Evolutionary conservation across 2,113 vertebrate genomes (phyloP), one percentile per base, ranked within the genome.

Genomic region (Odontophorus gujanensis): DNA sequence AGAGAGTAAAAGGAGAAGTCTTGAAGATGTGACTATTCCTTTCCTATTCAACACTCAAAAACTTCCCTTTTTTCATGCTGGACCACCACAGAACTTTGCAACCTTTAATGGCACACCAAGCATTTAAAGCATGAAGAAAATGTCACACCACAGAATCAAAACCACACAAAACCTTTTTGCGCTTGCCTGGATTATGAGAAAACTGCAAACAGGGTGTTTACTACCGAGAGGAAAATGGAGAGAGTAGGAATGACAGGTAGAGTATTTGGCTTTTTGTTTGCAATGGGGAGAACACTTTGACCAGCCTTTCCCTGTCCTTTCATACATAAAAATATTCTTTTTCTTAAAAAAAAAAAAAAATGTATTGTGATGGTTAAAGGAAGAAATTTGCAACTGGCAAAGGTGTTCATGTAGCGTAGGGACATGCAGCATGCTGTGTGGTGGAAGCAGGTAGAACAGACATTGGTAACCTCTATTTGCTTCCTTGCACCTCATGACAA

Each of bases 51-150:
- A 86, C 72, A 61, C 72, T 63, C 77, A 66, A 48, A 58, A 93
- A 87, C 79, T 91, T 92, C 38, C 59, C 59, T 65, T 88, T 79
- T 75, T 89, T 65, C 58, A 71, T 65, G 65, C 91, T 58, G 81
- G 81, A 94, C 28, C 17, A 61, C 55, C 87, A 91, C 68, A 74
- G 89, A 95, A 93, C 81, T 93, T 61, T 81, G 51, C 50, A 95
- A 79, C 83, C 69, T 89, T 81, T 92, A 92, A 92, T 26, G 57
- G 74, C 74, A 90, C 72, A 55, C 59, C 57, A 89, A 89, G 65
- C 62, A 78, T 85, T 68, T 80, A 68, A 96, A 95, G 82, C 87
- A 87, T 40, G 66, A 96, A 92, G 72, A 79, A 95, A 95, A 65
- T 53, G 75, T 87, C 88, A 94, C 59, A 83, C n/a, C 2, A 2